Evolutionary conservation across 2,113 vertebrate species (phyloP), one percentile per base, ranked within the genome.

Genomic region (Vombatus ursinus): DNA sequence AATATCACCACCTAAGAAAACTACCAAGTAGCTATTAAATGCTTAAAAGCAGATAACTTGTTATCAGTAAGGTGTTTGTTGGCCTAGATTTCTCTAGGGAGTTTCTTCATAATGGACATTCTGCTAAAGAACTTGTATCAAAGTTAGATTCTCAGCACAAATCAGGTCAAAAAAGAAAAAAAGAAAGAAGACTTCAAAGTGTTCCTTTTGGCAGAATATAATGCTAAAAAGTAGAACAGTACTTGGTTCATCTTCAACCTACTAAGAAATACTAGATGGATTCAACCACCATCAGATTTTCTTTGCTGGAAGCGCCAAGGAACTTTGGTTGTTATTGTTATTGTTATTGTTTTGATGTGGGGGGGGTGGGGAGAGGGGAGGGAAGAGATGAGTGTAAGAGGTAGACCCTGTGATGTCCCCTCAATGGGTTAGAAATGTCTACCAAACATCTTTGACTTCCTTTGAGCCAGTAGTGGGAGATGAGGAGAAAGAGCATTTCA

Each of bases 21-120:
- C 3, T n/a, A 52, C 0, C 0, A 0, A 0, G 3, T 1, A 50
- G 24, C 52, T 91, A 51, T 25, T 0, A 54, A 50, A 92, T n/a
- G 77, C 3, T 3, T 50, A 90, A 24, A 37, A 51, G 47, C 28
- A 24, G 28, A 7, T 0, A 0, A 51, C 5, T 25, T 3, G 37
- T 89, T 91, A 44, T 7, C 1, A 1, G 2, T 16, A 25, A 25
- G 61, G 24, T 22, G 53, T 14, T 5, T 9, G 57, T 61, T 37
- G 37, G 61, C 31, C 2, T 3, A 0, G 6, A 24, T 24, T 37
- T 49, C n/a, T 12, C 0, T 1, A 1, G 0, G 51, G 89, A 93
- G 5, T 14, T 0, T 12, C 52, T 28, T 19, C 49, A 48, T 68
- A 44, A 52, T 2, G 19, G 92, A 50, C 23, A 53, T 25, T 44